Base-by-base conservation (phyloP, 2,113 vertebrate species). In the Clupea harengus region DNA sequence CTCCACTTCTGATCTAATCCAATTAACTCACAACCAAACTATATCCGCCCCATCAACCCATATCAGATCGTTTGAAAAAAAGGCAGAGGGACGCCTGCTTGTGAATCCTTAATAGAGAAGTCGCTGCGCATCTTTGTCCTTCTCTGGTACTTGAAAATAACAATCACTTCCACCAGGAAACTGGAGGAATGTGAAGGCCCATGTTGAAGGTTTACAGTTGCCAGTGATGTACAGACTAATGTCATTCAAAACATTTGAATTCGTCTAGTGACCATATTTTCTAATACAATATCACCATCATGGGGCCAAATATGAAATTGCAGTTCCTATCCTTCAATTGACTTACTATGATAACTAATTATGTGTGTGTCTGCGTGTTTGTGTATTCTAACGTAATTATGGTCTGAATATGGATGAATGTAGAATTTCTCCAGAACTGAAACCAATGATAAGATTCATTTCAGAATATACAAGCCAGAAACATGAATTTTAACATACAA, bases 221-320 rank as follows among this genome's bases (percentile, higher is more conserved):
- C 28, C 1, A 78, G 7, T 39, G 25, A 78, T 39, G 72, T 5
- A 22, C 2, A 60, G 18, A 60, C 18, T 6, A 22, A 60, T 20
- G 13, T 17, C 72, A 28, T 39, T 4, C 72, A 39, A 32, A 28
- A 64, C 8, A 67, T 28, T 67, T 25, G n/a, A n/a, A 52, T 45
- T 2, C 39, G 39, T 39, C 39, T 39, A 39, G 39, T 67, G 25
- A 25, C 28, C 20, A 25, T 45, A 22, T 44, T 83, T 75, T 82
- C 52, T 83, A 8, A 82, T 83, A 9, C 75, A 60, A 18, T 85
- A 81, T 60, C 50, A 22, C 88, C 86, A 10, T 4, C 45, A 45
- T 84, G 84, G 84, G 88, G 86, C 81, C 44, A 54, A 10, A 82
- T 47, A 75, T 64, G 46, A 50, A 44, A 88, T 7, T 86, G 60